A percentile compares a stretch with the other conserved stretches of the same genome.
These are phyloP conservation scores for Trichogramma dendrolimi DNA, from an alignment of 2,888 invertebrate species.

Conservation along the genomic window DNA sequence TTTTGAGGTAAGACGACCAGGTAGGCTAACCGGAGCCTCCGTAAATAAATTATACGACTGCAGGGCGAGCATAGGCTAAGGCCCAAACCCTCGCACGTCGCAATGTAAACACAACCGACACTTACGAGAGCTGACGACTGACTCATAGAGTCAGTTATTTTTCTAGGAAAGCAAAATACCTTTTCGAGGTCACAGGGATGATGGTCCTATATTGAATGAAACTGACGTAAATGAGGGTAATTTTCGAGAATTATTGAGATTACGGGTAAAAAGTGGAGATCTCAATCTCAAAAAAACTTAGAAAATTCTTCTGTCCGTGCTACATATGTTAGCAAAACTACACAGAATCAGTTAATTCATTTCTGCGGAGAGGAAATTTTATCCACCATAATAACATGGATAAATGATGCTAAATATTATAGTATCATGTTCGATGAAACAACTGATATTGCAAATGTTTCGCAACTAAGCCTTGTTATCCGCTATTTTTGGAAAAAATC, in stretches of 20 bases:
- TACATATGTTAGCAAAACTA: slow-evolving; percentile 26
- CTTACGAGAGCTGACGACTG: too few species aligned
- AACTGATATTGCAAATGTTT: slow-evolving; percentile 24
- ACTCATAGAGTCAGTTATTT: slow-evolving; percentile 27
- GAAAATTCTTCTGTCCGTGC: slow-evolving; percentile 19
- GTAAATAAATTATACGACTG: too few species aligned
- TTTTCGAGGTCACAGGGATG: slow-evolving; percentile 26
- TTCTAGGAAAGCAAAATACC: slow-evolving; percentile 36
- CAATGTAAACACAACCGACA: too few species aligned
- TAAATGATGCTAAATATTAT: slow-evolving; percentile 2
- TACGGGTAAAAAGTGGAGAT: slow-evolving; percentile 8
- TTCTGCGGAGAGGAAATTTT: slow-evolving; percentile 13
- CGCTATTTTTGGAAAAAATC: background rate
- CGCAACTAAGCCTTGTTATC: slow-evolving; percentile 21
- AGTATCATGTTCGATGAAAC: slow-evolving; percentile 32
- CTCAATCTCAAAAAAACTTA: slow-evolving; percentile 13
- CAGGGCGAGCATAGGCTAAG: too few species aligned
- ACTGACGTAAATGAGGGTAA: too few species aligned
- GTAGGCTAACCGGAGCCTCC: too few species aligned
- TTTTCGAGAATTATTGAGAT: slow-evolving; percentile 15
- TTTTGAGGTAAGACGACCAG: too few species aligned
- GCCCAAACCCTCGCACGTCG: too few species aligned
- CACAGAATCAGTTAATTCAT: slow-evolving; percentile 25
- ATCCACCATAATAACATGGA: background rate
- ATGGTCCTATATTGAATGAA: too few species aligned